These are phyloP conservation scores for Channa argus DNA, from an alignment of 2,113 vertebrate genomes.

Conservation along the genomic window DNA sequence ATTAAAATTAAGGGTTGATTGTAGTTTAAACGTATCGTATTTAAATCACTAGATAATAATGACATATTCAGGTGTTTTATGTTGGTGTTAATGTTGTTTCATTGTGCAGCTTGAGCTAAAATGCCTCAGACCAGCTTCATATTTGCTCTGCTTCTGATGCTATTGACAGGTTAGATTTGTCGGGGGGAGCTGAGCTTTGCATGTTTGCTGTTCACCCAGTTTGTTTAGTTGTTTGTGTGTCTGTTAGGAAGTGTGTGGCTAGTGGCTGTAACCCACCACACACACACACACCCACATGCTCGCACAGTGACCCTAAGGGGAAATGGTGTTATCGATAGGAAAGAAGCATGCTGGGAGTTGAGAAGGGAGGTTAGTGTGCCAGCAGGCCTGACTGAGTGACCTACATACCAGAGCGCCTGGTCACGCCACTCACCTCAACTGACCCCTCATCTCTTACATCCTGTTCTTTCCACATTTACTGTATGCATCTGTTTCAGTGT, in stretches of 20 bases:
- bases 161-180: neutral
- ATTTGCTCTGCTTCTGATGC: too few species aligned
- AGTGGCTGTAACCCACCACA: neutral
- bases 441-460: neutral
- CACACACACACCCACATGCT: neutral
- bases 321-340: slow-evolving; percentile 37
- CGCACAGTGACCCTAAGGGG: slow-evolving; percentile 1
- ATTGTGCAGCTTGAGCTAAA: too few species aligned
- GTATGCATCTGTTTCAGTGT: too few species aligned
- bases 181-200: neutral
- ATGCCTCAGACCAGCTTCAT: too few species aligned
- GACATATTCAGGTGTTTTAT: too few species aligned
- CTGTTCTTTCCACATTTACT: too few species aligned
- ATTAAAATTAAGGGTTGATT: too few species aligned
- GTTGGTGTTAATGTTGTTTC: too few species aligned
- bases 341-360: slow-evolving; percentile 55
- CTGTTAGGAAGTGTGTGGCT: slow-evolving; percentile 1
- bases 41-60: too few species aligned
- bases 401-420: slow-evolving; percentile 17
- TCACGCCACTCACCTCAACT: slow-evolving; percentile 20
- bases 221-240: slow-evolving; percentile 12
- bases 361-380: slow-evolving; percentile 46
- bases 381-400: slow-evolving; percentile 46
- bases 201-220: slow-evolving; percentile 8
- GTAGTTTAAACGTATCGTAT: too few species aligned